Percentiles rank a stretch among this genome's conserved stretches.
Conservation (phyloP, 2,888 invertebrate genomes). For the Cephus pulcher region DNA sequence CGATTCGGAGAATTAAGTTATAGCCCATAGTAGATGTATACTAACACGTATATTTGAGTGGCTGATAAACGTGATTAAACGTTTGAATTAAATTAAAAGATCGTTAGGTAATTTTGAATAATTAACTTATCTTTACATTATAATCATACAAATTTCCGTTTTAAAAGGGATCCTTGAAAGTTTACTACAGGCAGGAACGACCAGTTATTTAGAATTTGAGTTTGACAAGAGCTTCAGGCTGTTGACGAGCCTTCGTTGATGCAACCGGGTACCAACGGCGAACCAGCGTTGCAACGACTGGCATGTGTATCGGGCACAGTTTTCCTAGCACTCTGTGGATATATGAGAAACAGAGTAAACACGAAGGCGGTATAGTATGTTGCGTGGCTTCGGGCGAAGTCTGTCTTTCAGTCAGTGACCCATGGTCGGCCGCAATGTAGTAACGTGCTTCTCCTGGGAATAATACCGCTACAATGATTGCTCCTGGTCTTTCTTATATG, state of each 20-base stretch:
- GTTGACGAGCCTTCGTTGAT: conserved; percentile 17
- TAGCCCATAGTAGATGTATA: background rate
- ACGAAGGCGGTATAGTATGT: conserved; percentile 34
- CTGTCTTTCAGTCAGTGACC: conserved; percentile 41
- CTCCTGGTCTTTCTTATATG: background rate
- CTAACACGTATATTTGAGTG: background rate
- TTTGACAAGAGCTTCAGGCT: conserved; percentile 12
- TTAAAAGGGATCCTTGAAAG: background rate
- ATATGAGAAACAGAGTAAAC: conserved; percentile 20
- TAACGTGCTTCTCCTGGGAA: conserved; percentile 10
- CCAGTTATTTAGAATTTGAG: conserved; percentile 13
- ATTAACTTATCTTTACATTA: background rate
- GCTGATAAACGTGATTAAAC: background rate
- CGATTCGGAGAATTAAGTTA: background rate
- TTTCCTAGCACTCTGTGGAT: background rate
- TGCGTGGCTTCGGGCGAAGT: conserved; percentile 40
- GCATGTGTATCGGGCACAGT: background rate
- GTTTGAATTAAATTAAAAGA: background rate
- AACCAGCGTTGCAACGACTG: background rate
- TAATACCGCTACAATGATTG: conserved; percentile 8
- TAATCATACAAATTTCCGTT: background rate
- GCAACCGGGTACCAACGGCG: background rate
- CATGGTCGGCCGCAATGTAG: background rate
- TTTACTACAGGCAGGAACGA: conserved; percentile 12
- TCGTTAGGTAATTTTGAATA: background rate